Base-by-base conservation (phyloP, 35 echinoderm and acorn worm genomes). In the Heliocidaris tuberculata region DNA sequence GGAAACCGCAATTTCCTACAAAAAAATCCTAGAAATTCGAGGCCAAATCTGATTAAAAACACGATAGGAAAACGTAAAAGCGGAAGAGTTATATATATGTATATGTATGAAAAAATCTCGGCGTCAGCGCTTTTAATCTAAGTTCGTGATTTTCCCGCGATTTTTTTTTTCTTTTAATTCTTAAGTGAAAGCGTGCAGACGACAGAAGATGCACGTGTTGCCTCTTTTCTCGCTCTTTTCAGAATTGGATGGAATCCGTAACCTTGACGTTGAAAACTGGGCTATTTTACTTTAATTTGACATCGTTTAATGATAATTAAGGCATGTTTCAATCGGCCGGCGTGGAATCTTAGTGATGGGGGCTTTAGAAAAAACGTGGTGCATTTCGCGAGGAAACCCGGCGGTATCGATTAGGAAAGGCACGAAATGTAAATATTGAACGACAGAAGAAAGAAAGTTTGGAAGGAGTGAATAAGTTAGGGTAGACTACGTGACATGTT, bases 271-370 rank as follows among this genome's bases (percentile, higher is more conserved):
- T 78, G 65, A 78, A 78, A 78, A 78, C 65, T 78, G 65, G 65
- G 65, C 65, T 78, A 78, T 78, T 78, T 78, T 78, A 78, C 65
- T 78, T 78, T 78, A 78, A 78, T 78, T 78, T 78, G 65, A 78
- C 65, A 78, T 78, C 65, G 65, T 78, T 78, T 78, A 78, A 78
- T 78, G 65, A 78, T 78, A 78, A 78, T 78, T 78, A 78, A 78
- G 65, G 21, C 65, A 78, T 78, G 65, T 78, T 78, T 78, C 65
- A 27, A 78, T 78, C 65, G 65, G 27, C 65, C 4, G 65, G 35
- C 21, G 65, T 78, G 65, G 65, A n/a, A 78, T 27, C 65, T 17
- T n/a, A 19, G 65, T n/a, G 65, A 78, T 78, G 65, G 65, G 27
- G 65, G 65, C 65, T 78, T 71, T 78, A 27, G 65, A 78, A 78